Conservation (phyloP, 2,888 invertebrate species). For the Pandemis cinnamomeana region DNA sequence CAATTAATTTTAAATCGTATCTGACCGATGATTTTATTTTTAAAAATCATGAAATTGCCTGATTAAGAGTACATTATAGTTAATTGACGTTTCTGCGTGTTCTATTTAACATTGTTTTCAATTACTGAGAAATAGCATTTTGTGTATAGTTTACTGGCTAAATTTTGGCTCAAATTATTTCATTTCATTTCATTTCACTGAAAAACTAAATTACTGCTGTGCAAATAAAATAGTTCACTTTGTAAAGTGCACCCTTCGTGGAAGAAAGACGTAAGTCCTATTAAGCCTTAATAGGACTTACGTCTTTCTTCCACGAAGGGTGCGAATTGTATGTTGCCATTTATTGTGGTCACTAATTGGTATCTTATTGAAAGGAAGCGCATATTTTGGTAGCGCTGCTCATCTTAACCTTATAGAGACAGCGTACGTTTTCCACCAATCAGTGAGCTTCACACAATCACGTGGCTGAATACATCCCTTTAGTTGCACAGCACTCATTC, state of each 20-base stretch:
- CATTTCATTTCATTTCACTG: not conserved
- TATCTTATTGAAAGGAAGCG: no score
- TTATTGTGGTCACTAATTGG: no score
- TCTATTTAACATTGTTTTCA: not conserved
- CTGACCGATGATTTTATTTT: not conserved
- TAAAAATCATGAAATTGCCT: not conserved
- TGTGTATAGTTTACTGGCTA: not conserved
- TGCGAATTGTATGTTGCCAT: no score
- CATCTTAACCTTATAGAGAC: no score
- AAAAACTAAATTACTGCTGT: conserved; percentile 6
- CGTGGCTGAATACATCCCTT: not conserved
- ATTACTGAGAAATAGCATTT: not conserved
- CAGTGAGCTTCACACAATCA: not conserved
- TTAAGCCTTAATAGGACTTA: no score
- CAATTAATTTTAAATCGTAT: not conserved
- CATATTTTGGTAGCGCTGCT: no score
- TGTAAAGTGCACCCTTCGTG: no score
- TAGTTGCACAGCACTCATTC: not conserved
- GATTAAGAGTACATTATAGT: not conserved
- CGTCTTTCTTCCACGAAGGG: no score
- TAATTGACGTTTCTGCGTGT: not conserved
- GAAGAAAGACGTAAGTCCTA: no score
- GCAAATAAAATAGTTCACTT: not conserved
- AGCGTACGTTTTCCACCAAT: not conserved
- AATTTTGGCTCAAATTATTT: not conserved